A percentile compares a stretch with the other conserved stretches of the same genome.
Conservation (phyloP, 1,140 invertebrate genomes). For the Gonatopus flavifemur region DNA sequence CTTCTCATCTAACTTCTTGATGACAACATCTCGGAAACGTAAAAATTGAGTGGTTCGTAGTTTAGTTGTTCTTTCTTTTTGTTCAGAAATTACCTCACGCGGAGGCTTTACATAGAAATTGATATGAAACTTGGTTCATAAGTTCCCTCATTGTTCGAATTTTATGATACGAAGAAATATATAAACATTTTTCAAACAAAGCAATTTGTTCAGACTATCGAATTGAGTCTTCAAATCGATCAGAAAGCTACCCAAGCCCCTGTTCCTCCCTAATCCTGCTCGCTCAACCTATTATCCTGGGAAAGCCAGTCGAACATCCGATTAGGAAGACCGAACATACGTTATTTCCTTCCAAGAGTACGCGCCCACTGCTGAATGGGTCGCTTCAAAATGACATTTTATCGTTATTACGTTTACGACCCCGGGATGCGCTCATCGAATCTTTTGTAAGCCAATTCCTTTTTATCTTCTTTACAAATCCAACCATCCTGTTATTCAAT, state of each 20-base stretch:
- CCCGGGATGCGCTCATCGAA: constrained; percentile 18
- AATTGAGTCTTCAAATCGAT: constrained; percentile 37
- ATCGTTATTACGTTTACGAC: constrained; percentile 32
- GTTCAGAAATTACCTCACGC: constrained; percentile 23
- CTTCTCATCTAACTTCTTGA: too few species aligned
- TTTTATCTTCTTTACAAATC: constrained; percentile 14
- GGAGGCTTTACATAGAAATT: not conserved
- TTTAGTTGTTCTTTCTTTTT: constrained; percentile 32
- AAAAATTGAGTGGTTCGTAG: constrained; percentile 25
- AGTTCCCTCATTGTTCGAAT: constrained; percentile 2
- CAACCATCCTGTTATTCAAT: constrained; percentile 6
- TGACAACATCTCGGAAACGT: too few species aligned
- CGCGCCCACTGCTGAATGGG: not conserved
- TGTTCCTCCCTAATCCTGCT: constrained; percentile 31
- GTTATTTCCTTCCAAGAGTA: constrained; percentile 30
- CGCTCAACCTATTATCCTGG: constrained; percentile 33
- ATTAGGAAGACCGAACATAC: constrained; percentile 40
- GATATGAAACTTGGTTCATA: not conserved
- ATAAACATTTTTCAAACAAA: constrained; percentile 16
- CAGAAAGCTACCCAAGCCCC: constrained; percentile 25
- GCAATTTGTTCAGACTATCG: constrained; percentile 32
- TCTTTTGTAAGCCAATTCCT: constrained; percentile 26
- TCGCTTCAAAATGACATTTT: constrained; percentile 25
- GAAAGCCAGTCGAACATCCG: constrained; percentile 37
- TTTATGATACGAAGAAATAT: not conserved